phyloP scores from a whole-genome alignment of 2,888 invertebrate genomes.

The Teleiodes luculella region DNA sequence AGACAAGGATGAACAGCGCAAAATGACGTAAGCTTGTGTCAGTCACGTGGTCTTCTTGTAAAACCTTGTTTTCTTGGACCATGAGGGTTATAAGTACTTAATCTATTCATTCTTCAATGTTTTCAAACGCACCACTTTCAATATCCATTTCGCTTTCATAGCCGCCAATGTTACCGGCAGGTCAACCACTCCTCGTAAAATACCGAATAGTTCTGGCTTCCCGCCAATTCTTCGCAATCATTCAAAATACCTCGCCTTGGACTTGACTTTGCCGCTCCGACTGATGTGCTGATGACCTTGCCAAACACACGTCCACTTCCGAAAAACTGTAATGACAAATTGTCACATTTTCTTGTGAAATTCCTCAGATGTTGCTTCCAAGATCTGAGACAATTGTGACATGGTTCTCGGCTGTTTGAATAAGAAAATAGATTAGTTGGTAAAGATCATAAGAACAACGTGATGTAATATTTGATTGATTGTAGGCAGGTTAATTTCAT shows the following conservation, averaged over 20 bases:
- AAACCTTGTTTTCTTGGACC: no score
- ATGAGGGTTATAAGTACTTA: no score
- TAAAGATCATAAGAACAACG: no score
- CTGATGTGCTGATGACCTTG: constrained; percentile 20
- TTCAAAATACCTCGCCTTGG: constrained; percentile 60
- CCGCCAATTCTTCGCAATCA: constrained; percentile 46
- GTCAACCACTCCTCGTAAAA: constrained; percentile 36
- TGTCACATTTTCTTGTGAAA: constrained; percentile 23
- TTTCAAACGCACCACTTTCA: not conserved
- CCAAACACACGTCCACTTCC: constrained; percentile 28
- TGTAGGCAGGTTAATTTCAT: no score
- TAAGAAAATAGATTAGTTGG: no score
- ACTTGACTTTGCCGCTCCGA: constrained; percentile 45
- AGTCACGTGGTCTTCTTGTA: no score
- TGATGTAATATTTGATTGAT: no score
- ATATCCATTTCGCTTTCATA: constrained; percentile 7
- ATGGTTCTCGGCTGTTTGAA: not conserved
- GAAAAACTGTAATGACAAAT: constrained; percentile 22
- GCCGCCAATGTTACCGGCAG: constrained; percentile 25
- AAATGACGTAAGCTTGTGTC: no score
- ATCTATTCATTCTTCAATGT: not conserved
- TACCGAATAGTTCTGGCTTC: constrained; percentile 53
- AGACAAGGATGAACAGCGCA: no score
- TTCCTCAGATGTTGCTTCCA: not conserved
- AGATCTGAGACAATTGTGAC: not conserved